Evolutionary conservation across 53 echinoderm and acorn worm species (phyloP).

Genomic region (Echinarachnius parma): DNA sequence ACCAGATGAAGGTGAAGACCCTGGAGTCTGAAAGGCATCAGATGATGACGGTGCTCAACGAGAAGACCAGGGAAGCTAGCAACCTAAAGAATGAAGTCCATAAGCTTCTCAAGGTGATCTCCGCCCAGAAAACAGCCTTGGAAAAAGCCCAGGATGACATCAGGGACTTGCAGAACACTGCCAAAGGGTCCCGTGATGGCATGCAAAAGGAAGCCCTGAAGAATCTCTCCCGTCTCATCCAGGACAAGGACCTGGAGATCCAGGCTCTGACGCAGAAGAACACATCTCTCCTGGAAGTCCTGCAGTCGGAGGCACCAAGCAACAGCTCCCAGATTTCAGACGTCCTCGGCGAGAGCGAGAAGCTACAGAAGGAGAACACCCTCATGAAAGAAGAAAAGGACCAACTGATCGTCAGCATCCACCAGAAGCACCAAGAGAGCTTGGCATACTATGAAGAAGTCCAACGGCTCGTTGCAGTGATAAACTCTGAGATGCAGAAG

Average conservation of each 20-base stretch:
- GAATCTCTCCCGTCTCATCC: slow-evolving; percentile 87
- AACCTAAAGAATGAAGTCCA: slow-evolving; percentile 96
- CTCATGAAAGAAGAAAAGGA: slow-evolving; percentile 86
- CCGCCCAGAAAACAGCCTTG: slow-evolving; percentile 82
- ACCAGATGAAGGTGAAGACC: slow-evolving; percentile 87
- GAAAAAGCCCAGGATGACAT: slow-evolving; percentile 88
- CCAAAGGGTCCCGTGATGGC: slow-evolving; percentile 68
- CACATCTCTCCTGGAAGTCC: slow-evolving; percentile 74
- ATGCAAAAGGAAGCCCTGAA: slow-evolving; percentile 96
- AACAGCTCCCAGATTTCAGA: slow-evolving; percentile 77
- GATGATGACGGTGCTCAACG: slow-evolving; percentile 94
- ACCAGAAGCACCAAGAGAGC: slow-evolving; percentile 98
- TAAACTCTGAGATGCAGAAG: slow-evolving; percentile 66
- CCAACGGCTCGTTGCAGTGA: slow-evolving; percentile 74
- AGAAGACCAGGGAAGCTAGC: slow-evolving; percentile 95
- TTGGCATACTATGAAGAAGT: slow-evolving; percentile 96
- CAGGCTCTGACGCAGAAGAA: slow-evolving; percentile 88
- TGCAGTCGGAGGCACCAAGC: slow-evolving; percentile 71
- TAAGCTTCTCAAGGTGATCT: slow-evolving; percentile 74
- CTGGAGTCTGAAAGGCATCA: slow-evolving; percentile 85
- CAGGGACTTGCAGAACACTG: slow-evolving; percentile 59
- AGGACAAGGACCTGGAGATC: slow-evolving; percentile 95
- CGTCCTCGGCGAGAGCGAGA: slow-evolving; percentile 66
- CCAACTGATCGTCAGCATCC: slow-evolving; percentile 91
- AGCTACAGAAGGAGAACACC: slow-evolving; percentile 86